Evolutionary conservation across 1,140 invertebrate genomes (phyloP), one percentile per base, ranked within the genome.

Genomic region (Pachyrhynchus sulphureomaculatus): DNA sequence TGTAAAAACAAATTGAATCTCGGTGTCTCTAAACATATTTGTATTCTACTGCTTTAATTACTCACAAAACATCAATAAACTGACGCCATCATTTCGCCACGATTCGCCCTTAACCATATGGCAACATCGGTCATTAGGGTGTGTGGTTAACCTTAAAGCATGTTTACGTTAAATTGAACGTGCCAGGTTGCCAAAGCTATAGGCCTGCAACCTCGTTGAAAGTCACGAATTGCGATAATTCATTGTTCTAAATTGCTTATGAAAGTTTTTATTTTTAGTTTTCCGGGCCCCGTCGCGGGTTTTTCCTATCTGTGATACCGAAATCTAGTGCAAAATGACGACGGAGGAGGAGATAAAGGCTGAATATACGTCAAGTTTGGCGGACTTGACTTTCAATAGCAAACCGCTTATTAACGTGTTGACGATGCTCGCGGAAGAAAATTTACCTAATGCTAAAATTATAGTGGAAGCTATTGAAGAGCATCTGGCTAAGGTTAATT

Each of bases 371-470:
- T 91, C 90, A 33, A 91, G 91, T 39, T 80, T 99, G 63, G 81
- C 83, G 49, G 94, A 97, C 75, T 81, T 98, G 32, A 93, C 87
- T 41, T 85, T 89, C 69, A 99, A 98, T 82, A 96, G 94, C 81
- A 98, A 98, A 78, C 95, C 95, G 6, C 81, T 93, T 17, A 98
- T 99, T 77, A 96, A 93, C 79, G 92, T 96, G 85, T 83, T 98
- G 62, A 98, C 96, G 1, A 97, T 98, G 83, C 80, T 98, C 63
- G 96, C 96, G 9, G 96, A 98, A 76, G 96, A 98, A 73, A 92
- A 94, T 73, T 84, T 90, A 65, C 86, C 88, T 68, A 86, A 90
- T 80, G 93, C 93, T 39, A 75, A 84, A 32, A 84, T 89, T 68
- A 96, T 99, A 74, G 95, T 97, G 67, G 82, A 91, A 80, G 90